Conservation (phyloP, 2,888 invertebrate genomes). For the Diploptera punctata region DNA sequence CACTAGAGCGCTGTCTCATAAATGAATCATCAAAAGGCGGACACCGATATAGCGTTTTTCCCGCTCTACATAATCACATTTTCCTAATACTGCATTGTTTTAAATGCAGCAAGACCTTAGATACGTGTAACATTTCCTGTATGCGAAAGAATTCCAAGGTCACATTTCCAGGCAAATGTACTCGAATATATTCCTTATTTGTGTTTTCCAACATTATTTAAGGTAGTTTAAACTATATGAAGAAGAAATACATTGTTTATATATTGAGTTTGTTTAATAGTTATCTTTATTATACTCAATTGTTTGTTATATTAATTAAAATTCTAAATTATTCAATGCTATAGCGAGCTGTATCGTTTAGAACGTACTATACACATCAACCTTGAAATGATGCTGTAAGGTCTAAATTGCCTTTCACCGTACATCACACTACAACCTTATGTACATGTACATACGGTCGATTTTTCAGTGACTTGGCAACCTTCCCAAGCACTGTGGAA, state of each 20-base stretch:
- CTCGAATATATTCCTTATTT: slow-evolving; percentile 4
- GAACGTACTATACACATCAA: neutral
- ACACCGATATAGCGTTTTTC: too few relatives aligned
- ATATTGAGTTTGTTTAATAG: too few relatives aligned
- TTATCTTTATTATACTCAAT: too few relatives aligned
- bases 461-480: slow-evolving; percentile 22
- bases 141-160: slow-evolving; percentile 24
- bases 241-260: too few relatives aligned
- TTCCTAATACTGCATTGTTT: neutral
- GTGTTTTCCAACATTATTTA: too few relatives aligned
- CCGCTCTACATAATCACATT: too few relatives aligned
- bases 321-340: too few relatives aligned
- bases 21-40: too few relatives aligned
- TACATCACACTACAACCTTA: slow-evolving; percentile 1
- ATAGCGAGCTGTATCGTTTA: too few relatives aligned
- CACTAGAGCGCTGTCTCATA: too few relatives aligned
- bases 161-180: slow-evolving; percentile 27
- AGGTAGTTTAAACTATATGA: too few relatives aligned
- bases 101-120: neutral
- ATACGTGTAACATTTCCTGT: slow-evolving; percentile 21
- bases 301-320: too few relatives aligned
- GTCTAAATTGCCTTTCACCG: neutral
- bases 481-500: slow-evolving; percentile 16
- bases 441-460: slow-evolving; percentile 5
- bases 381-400: neutral